Base-by-base conservation (phyloP, 2,113 vertebrate genomes). In the Scartelaos histophorus region DNA sequence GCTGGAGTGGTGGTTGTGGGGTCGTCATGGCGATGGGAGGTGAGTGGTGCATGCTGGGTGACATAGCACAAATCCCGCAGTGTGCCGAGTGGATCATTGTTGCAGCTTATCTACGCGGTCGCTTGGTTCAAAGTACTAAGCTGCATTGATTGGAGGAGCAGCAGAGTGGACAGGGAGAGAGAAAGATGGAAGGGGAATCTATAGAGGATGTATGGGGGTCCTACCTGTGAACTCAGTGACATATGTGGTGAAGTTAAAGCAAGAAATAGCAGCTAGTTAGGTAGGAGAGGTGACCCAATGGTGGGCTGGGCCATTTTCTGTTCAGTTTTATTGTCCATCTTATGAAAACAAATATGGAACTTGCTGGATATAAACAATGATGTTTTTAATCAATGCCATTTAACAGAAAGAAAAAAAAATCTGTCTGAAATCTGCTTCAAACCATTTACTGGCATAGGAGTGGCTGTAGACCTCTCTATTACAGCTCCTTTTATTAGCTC, bases 21-120 rank as follows among this genome's bases (percentile, higher is more conserved):
- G 92, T 93, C 86, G 92, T 90, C 92, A 93, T 92, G 91, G 89
- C n/a, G 66, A 93, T 83, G 72, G 61, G 34, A 71, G 83, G 67
- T 51, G 38, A 85, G 85, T 65, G 43, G 77, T 82, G 87, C 86
- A 91, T 71, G 77, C 77, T 80, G 73, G 71, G 87, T 90, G 88
- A 91, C 82, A 88, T 62, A 71, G 81, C 83, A 89, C 75, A 91
- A 58, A 58, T 92, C 88, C 85, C 87, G 83, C 75, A 70, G 74
- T 24, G 80, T 83, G 86, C 70, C 79, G 75, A 82, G 78, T 69
- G 22, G 82, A 88, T 90, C 80, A 92, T 88, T 89, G 85, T 85
- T 80, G 78, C 21, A 16, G 61, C 73, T 77, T 71, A 76, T 83
- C 65, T 70, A 66, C 77, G 67, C 65, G 67, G 74, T 21, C 34